Conservation (phyloP, 1,140 invertebrate species). For the Diploscapter pachys region DNA sequence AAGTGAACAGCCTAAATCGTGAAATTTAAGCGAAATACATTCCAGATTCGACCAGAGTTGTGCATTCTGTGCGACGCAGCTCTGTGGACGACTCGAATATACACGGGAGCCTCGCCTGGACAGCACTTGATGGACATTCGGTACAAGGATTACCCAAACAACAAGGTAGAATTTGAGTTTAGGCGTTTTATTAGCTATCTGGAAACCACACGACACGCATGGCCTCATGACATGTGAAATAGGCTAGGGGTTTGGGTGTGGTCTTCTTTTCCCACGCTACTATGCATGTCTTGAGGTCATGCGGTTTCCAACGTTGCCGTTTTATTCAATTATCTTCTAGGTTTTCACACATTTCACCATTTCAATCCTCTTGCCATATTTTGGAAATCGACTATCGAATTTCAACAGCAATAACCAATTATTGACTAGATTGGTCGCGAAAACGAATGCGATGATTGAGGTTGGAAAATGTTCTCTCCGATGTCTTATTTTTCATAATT, state of each 20-base stretch:
- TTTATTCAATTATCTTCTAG: background rate
- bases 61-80: too few relatives aligned
- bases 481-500: slow-evolving; percentile 1
- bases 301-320: too few relatives aligned
- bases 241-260: too few relatives aligned
- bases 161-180: background rate
- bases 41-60: background rate
- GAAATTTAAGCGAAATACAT: background rate
- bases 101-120: slow-evolving; percentile 20
- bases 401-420: background rate
- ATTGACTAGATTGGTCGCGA: slow-evolving; percentile 1
- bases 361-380: slow-evolving; percentile 24
- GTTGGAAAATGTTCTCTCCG: background rate
- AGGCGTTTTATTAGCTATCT: background rate
- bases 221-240: background rate
- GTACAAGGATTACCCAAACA: slow-evolving; percentile 18
- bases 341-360: slow-evolving; percentile 13
- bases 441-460: slow-evolving; percentile 1
- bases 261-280: too few relatives aligned
- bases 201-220: background rate
- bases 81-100: too few relatives aligned
- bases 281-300: too few relatives aligned
- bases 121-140: slow-evolving; percentile 24
- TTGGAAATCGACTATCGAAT: slow-evolving; percentile 8
- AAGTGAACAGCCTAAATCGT: too few relatives aligned